Evolutionary conservation across 2,113 vertebrate species (phyloP).

Genomic region (Bothrops jararaca): DNA sequence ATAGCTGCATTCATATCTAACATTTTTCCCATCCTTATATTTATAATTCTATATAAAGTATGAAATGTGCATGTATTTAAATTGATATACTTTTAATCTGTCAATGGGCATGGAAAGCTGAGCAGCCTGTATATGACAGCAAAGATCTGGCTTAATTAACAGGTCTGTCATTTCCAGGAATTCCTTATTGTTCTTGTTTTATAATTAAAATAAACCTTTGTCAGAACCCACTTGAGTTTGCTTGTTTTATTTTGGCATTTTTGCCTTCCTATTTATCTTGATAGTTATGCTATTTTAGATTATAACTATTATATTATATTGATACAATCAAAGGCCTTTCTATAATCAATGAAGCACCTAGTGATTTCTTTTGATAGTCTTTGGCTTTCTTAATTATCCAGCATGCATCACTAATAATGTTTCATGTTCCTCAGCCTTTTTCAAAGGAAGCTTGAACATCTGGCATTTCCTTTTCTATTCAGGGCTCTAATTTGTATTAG

Average conservation of each 20-base stretch:
- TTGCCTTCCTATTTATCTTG: slow-evolving; percentile 5
- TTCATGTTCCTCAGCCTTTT: neutral
- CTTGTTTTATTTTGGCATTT: slow-evolving; percentile 58
- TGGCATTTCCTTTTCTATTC: neutral
- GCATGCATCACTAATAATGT: neutral
- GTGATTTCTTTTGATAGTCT: neutral
- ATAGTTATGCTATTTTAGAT: neutral
- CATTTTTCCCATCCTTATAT: slow-evolving; percentile 33
- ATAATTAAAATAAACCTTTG: slow-evolving; percentile 60
- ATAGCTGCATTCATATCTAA: slow-evolving; percentile 17
- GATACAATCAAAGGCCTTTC: neutral
- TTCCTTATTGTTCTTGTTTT: slow-evolving; percentile 48
- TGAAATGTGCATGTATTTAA: slow-evolving; percentile 33
- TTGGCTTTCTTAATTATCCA: neutral
- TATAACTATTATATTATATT: no score
- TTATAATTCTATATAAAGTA: slow-evolving; percentile 22
- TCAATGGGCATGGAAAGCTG: slow-evolving; percentile 35
- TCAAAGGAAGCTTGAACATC: neutral
- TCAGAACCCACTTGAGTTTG: slow-evolving; percentile 50
- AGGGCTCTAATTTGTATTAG: neutral
- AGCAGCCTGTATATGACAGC: slow-evolving; percentile 4
- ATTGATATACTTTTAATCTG: slow-evolving; percentile 22
- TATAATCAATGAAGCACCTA: neutral
- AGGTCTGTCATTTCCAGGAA: slow-evolving; percentile 48
- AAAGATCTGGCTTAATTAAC: slow-evolving; percentile 23